A percentile compares a stretch with the other conserved stretches of the same genome.
Conservation (phyloP, 37 sponge, comb jelly and placozoan species). For the Lycopodina hypogea region DNA sequence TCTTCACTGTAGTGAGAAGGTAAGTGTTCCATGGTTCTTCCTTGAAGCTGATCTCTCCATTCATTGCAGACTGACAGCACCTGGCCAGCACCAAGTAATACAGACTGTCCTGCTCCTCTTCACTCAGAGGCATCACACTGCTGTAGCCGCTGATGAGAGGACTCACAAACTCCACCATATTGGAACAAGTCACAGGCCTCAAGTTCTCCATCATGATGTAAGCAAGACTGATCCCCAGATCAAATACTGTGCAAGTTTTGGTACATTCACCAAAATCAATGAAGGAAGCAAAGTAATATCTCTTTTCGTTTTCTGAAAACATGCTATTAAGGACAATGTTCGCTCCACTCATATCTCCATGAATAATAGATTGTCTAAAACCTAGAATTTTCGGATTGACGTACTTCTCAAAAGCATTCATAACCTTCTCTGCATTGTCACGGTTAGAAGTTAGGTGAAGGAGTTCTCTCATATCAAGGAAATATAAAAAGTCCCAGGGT, state of each 20-base stretch:
- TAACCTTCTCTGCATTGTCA: slow-evolving; percentile 13
- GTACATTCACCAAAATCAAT: slow-evolving; percentile 43
- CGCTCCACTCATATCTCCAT: slow-evolving; percentile 34
- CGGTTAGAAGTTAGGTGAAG: neutral
- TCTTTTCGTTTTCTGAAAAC: neutral
- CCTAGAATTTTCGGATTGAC: slow-evolving; percentile 25
- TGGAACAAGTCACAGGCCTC: neutral
- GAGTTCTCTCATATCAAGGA: slow-evolving; percentile 1
- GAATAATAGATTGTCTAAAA: slow-evolving; percentile 26
- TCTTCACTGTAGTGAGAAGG: slow-evolving; percentile 16
- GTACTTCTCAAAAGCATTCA: neutral
- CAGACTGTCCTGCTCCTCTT: slow-evolving; percentile 32
- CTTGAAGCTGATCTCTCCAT: slow-evolving; percentile 11
- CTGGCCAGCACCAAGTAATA: slow-evolving; percentile 40
- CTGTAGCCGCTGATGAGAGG: slow-evolving; percentile 34
- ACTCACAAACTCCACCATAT: slow-evolving; percentile 18
- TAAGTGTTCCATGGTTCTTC: slow-evolving; percentile 37
- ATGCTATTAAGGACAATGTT: slow-evolving; percentile 21
- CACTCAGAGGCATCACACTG: slow-evolving; percentile 7
- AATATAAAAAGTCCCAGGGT: slow-evolving; percentile 24
- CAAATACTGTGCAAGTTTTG: slow-evolving; percentile 41
- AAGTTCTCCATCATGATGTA: slow-evolving; percentile 21
- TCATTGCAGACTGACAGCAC: slow-evolving; percentile 32
- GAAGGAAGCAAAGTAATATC: neutral
- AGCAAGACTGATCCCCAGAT: slow-evolving; percentile 33